Conservation (phyloP, 1,140 invertebrate species). For the Doryteuthis pealeii region DNA sequence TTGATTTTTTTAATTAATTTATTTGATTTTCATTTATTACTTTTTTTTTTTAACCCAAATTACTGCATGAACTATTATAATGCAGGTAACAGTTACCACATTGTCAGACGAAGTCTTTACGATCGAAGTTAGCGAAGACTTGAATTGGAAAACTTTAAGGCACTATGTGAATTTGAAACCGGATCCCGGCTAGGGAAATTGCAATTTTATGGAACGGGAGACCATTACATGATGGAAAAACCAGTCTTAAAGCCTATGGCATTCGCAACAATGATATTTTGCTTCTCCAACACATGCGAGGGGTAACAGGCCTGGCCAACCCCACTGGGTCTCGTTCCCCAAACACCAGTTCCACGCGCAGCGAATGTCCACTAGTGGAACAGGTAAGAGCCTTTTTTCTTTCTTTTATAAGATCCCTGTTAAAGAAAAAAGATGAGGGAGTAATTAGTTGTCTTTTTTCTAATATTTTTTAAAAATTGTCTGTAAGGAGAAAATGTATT, state of each 20-base stretch:
- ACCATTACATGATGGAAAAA: slow-evolving; percentile 81
- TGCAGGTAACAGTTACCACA: slow-evolving; percentile 91
- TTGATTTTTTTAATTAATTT: too few species aligned
- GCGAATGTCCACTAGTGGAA: too few species aligned
- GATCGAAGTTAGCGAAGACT: slow-evolving; percentile 89
- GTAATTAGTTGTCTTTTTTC: too few species aligned
- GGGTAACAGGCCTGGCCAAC: slow-evolving; percentile 5
- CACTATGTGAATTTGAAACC: slow-evolving; percentile 84
- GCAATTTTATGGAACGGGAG: slow-evolving; percentile 83
- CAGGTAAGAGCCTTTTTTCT: too few species aligned
- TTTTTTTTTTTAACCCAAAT: too few species aligned
- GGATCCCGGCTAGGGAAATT: slow-evolving; percentile 81
- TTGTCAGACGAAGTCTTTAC: slow-evolving; percentile 83
- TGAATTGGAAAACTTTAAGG: slow-evolving; percentile 94
- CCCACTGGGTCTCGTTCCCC: neutral
- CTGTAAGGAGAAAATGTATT: too few species aligned
- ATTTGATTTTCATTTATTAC: too few species aligned
- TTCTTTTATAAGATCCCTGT: too few species aligned
- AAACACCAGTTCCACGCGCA: neutral
- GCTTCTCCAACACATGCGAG: slow-evolving; percentile 72
- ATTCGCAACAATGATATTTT: slow-evolving; percentile 87
- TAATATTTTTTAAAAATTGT: too few species aligned
- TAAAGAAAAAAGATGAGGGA: too few species aligned
- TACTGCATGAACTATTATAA: slow-evolving; percentile 55
- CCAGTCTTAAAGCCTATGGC: slow-evolving; percentile 74